Conservation (phyloP, 2,113 vertebrate species). For the Notarius quadriscutis region DNA sequence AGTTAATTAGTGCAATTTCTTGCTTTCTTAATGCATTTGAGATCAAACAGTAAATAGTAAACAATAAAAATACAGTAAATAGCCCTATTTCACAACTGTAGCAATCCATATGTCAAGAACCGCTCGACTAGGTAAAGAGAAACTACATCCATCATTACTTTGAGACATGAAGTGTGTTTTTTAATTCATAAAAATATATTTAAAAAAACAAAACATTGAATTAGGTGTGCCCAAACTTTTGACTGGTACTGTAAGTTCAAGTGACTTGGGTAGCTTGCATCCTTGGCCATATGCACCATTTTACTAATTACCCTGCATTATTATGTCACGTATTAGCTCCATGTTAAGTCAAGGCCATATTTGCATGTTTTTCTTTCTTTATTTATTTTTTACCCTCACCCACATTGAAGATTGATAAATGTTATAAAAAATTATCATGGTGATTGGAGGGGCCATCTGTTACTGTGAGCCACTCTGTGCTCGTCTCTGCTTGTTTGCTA, state of each 20-base stretch:
- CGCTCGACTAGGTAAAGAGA: no score
- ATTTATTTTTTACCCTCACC: neutral
- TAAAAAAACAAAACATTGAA: no score
- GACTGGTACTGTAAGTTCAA: neutral
- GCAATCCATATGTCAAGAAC: no score
- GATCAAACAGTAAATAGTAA: no score
- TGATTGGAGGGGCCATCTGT: conserved; percentile 29
- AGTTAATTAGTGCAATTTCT: no score
- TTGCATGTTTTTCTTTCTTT: conserved; percentile 22
- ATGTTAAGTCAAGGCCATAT: conserved; percentile 37
- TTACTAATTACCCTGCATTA: conserved; percentile 15
- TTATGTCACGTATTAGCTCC: neutral
- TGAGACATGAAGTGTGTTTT: no score
- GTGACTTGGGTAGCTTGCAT: neutral
- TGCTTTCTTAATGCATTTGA: no score
- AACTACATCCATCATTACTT: no score
- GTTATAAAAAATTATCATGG: conserved; percentile 20
- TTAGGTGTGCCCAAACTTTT: no score
- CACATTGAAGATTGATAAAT: conserved; percentile 17
- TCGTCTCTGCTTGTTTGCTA: conserved; percentile 17
- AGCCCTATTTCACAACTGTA: no score
- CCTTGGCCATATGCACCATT: conserved; percentile 12
- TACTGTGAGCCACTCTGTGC: conserved; percentile 15
- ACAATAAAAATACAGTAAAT: no score
- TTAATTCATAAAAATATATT: no score